Percentiles rank a stretch among this genome's conserved stretches.
Evolutionary conservation across 2,113 vertebrate species (phyloP).

Genomic region (Symphodus melops): DNA sequence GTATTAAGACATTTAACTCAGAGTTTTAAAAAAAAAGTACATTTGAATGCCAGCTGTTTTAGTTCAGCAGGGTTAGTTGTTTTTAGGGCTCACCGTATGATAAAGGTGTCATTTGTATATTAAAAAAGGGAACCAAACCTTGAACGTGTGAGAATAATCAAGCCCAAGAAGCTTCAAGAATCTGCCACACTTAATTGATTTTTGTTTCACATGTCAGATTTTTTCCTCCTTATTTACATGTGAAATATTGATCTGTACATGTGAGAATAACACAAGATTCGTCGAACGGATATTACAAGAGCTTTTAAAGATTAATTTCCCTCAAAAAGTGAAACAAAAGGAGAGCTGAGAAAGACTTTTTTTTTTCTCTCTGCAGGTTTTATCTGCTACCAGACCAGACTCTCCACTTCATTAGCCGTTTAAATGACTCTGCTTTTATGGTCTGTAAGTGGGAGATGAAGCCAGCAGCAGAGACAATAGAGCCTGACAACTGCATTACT

Average conservation of each 20-base stretch:
- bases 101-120: no score
- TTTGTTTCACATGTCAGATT: background rate
- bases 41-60: no score
- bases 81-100: no score
- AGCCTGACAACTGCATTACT: conserved; percentile 76
- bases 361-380: conserved; percentile 51
- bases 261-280: background rate
- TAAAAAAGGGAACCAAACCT: no score
- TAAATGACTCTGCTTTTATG: conserved; percentile 77
- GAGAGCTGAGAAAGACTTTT: conserved; percentile 27
- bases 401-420: conserved; percentile 78
- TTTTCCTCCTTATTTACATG: no score
- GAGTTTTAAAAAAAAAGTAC: no score
- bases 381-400: conserved; percentile 72
- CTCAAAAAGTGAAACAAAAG: conserved; percentile 41
- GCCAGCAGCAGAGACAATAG: conserved; percentile 73
- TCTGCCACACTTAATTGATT: no score
- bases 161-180: no score
- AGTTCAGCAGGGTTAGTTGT: no score
- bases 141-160: no score
- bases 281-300: background rate
- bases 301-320: background rate
- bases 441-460: conserved; percentile 71
- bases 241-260: no score
- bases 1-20: no score